A percentile compares a stretch with the other conserved stretches of the same genome.
Conservation (phyloP, 2,888 invertebrate genomes). For the Euproctis similis region DNA sequence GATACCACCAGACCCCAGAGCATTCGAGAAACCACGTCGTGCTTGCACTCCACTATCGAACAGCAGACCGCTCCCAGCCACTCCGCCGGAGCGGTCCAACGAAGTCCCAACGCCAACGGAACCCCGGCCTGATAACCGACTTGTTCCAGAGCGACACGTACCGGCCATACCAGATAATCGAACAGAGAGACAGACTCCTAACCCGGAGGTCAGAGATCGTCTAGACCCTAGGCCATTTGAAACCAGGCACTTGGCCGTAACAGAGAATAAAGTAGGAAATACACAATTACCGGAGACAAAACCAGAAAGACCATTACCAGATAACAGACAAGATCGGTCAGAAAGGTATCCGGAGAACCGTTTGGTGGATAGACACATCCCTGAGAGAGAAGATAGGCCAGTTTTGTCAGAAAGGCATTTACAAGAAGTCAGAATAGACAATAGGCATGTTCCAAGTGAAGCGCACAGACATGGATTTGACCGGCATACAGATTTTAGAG, state of each 20-base stretch:
- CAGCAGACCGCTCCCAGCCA: constrained; percentile 60
- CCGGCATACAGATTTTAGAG: constrained; percentile 31
- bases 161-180: constrained; percentile 12
- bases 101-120: constrained; percentile 27
- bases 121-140: constrained; percentile 23
- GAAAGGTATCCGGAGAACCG: constrained; percentile 10
- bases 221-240: constrained; percentile 14
- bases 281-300: constrained; percentile 7
- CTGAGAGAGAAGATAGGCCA: constrained; percentile 5
- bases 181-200: constrained; percentile 16
- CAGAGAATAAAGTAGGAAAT: too few species aligned
- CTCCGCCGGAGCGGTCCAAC: constrained; percentile 45
- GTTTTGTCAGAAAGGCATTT: constrained; percentile 9
- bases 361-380: constrained; percentile 9
- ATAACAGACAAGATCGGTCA: constrained; percentile 8
- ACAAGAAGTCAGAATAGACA: constrained; percentile 11
- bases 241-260: constrained; percentile 11
- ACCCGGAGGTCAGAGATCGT: constrained; percentile 15
- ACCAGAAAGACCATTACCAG: constrained; percentile 18
- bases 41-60: constrained; percentile 65
- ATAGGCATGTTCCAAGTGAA: constrained; percentile 15
- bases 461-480: constrained; percentile 12
- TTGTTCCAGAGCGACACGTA: constrained; percentile 16
- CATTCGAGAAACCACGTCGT: constrained; percentile 63
- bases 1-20: constrained; percentile 66